Evolutionary conservation across 2,113 vertebrate genomes (phyloP).

Genomic region (Sminthopsis crassicaudata): DNA sequence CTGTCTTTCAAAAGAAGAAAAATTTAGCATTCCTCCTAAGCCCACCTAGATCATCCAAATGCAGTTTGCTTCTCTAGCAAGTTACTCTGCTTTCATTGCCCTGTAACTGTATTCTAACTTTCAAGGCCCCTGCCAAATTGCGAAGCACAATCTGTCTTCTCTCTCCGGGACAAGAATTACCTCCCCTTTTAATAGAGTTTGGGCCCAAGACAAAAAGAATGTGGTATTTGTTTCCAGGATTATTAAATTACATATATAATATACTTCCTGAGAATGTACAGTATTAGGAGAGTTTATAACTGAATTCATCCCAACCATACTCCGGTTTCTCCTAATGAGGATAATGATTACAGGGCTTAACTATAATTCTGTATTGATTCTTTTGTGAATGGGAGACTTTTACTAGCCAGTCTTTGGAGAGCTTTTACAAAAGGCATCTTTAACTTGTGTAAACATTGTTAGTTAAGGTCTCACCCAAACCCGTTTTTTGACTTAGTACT

Average conservation of each 20-base stretch:
- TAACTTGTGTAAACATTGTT: slow-evolving; percentile 79
- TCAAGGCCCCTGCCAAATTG: slow-evolving; percentile 37
- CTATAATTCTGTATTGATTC: slow-evolving; percentile 92
- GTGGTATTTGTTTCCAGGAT: slow-evolving; percentile 93
- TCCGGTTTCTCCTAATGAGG: slow-evolving; percentile 95
- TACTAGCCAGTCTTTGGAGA: slow-evolving; percentile 82
- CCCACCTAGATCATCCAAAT: not conserved
- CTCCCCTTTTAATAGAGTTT: slow-evolving; percentile 71
- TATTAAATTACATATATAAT: slow-evolving; percentile 93
- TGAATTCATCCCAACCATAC: slow-evolving; percentile 85
- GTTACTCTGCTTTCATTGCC: not conserved
- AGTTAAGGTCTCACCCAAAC: slow-evolving; percentile 71
- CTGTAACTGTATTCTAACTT: not conserved
- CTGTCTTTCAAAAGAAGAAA: not conserved
- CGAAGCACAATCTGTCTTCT: slow-evolving; percentile 57
- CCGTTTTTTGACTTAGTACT: slow-evolving; percentile 74
- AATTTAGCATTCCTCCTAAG: not conserved
- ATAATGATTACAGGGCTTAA: slow-evolving; percentile 95
- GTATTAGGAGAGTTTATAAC: slow-evolving; percentile 88
- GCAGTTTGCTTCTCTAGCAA: not conserved
- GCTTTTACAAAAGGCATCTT: slow-evolving; percentile 85
- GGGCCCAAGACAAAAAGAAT: slow-evolving; percentile 83
- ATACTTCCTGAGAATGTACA: slow-evolving; percentile 85
- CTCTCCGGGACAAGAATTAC: slow-evolving; percentile 68
- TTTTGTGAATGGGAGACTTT: slow-evolving; percentile 85